Conservation (phyloP, 2,113 vertebrate species). For the Urocolius indicus region DNA sequence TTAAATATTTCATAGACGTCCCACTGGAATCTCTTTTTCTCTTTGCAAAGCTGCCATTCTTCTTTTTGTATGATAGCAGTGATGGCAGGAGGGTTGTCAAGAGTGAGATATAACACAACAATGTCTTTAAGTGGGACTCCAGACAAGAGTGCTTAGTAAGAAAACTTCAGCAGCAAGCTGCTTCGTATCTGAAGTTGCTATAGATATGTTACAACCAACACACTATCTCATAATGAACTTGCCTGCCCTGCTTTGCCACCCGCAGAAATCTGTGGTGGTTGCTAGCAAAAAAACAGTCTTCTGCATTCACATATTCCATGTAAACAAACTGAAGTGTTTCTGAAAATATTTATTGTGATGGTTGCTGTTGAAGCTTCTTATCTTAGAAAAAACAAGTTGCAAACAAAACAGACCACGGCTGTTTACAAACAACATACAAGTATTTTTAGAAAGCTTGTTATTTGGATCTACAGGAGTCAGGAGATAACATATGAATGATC, state of each 20-base stretch:
- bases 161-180: not conserved
- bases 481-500: not conserved
- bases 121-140: not conserved
- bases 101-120: not conserved
- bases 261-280: constrained; percentile 27
- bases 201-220: not conserved
- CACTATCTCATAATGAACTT: not conserved
- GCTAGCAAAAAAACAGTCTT: not conserved
- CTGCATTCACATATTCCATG: not conserved
- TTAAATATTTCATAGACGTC: not conserved
- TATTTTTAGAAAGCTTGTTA: not conserved
- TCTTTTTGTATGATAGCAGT: not conserved
- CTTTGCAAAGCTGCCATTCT: not conserved
- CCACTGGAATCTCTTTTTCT: not conserved
- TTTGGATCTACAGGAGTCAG: not conserved
- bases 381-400: not conserved
- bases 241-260: constrained; percentile 9
- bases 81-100: not conserved
- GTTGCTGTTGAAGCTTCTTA: not conserved
- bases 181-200: not conserved
- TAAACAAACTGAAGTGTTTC: constrained; percentile 47
- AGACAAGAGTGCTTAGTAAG: not conserved
- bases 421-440: not conserved
- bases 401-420: not conserved
- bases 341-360: constrained; percentile 7